Evolutionary conservation across 2,888 invertebrate genomes (phyloP).

Genomic region (Stenoptilia bipunctidactyla): DNA sequence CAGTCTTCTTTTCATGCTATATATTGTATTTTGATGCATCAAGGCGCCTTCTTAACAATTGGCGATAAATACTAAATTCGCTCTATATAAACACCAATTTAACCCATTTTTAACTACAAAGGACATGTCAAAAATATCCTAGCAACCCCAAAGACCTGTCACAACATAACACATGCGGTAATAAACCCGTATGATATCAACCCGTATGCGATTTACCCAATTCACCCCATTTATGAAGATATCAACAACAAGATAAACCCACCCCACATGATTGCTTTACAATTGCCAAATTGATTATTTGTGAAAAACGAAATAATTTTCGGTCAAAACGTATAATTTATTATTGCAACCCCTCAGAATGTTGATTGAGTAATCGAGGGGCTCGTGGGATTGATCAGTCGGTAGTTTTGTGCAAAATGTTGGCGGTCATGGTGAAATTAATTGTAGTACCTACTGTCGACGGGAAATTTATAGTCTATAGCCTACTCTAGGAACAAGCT

Average conservation of each 20-base stretch:
- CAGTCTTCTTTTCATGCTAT: no score
- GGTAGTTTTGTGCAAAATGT: constrained; percentile 10
- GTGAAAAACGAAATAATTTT: constrained; percentile 42
- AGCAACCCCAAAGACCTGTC: constrained; percentile 33
- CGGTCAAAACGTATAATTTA: constrained; percentile 31
- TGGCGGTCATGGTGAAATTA: constrained; percentile 6
- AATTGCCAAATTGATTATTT: constrained; percentile 59
- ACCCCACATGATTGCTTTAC: constrained; percentile 38
- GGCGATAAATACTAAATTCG: no score
- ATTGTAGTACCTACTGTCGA: no score
- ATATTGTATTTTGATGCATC: no score
- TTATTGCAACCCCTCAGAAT: constrained; percentile 24
- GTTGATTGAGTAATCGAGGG: constrained; percentile 14
- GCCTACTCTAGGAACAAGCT: no score
- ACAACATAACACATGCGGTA: constrained; percentile 31
- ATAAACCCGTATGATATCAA: constrained; percentile 52
- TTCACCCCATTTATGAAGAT: constrained; percentile 63
- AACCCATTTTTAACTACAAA: constrained; percentile 19
- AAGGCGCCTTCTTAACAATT: no score
- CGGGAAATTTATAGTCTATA: no score
- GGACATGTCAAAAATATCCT: background rate
- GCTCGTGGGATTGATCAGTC: constrained; percentile 16
- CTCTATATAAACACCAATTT: constrained; percentile 3
- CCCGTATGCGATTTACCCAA: constrained; percentile 62
- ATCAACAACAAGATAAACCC: constrained; percentile 58